Conservation (phyloP, 1,140 invertebrate genomes). For the Ephestia elutella region DNA sequence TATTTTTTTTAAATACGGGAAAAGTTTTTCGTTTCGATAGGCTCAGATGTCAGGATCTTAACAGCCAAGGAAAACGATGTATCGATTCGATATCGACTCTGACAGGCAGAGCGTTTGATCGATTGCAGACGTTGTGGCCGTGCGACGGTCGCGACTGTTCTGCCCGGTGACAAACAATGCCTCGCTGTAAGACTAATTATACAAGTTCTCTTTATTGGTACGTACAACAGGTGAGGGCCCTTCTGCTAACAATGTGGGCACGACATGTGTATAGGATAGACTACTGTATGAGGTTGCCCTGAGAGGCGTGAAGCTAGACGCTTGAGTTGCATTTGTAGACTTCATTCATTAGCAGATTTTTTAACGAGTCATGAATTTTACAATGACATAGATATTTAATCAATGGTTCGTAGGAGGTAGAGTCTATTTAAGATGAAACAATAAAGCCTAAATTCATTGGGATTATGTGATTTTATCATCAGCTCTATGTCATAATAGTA, state of each 20-base stretch:
- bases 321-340: not conserved
- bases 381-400: no score
- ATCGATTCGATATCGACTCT: slow-evolving; percentile 23
- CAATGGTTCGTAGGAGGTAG: no score
- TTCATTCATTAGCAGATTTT: not conserved
- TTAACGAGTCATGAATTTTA: not conserved
- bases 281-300: not conserved
- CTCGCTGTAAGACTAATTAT: slow-evolving; percentile 50
- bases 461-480: no score
- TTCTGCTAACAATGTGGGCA: slow-evolving; percentile 21
- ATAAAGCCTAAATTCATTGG: no score
- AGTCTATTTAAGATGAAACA: no score
- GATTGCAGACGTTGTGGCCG: slow-evolving; percentile 39
- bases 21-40: no score
- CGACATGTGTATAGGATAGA: not conserved
- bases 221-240: slow-evolving; percentile 49
- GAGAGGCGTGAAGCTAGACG: not conserved
- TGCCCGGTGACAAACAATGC: slow-evolving; percentile 61
- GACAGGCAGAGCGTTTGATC: slow-evolving; percentile 26
- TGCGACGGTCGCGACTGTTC: slow-evolving; percentile 49
- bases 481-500: no score
- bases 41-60: not conserved
- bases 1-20: no score
- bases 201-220: slow-evolving; percentile 43
- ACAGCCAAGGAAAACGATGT: not conserved